Base-by-base conservation (phyloP, 2,113 vertebrate species). In the Zapus hudsonius region DNA sequence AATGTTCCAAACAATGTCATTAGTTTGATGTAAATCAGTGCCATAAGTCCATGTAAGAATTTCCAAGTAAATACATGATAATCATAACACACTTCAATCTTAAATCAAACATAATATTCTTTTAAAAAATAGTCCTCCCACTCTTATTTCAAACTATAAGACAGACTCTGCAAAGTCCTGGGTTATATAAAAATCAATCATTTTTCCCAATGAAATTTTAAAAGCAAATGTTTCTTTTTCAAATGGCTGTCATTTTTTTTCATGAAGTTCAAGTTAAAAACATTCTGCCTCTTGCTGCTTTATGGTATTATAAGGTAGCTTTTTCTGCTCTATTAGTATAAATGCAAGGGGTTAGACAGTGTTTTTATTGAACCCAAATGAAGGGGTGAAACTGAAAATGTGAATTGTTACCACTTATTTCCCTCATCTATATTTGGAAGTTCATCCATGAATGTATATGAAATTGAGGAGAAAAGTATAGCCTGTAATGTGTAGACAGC, bases 161-260 rank as follows among this genome's bases (percentile, higher is more conserved):
- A 63, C 47, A 87, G 27, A 33, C 44, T 82, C 90, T 92, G 82
- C 19, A 78, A 85, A 72, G 12, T 40, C 31, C 89, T 70, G 31
- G 19, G 61, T 81, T 76, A 89, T 85, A 90, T 31, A 74, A 89
- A n/a, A 91, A 25, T 87, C 27, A 84, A 81, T 87, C 5, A 52
- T 69, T 85, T 69, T 57, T 88, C 27, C 36, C 57, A 93, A 42
- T 73, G 36, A 78, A 1, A 85, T 66, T 89, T 86, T 40, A 82
- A 93, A 88, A 81, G 9, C 61, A 83, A 89, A 82, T 92, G 15
- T 40, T 82, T 92, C 7, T 78, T 61, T 27, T 94, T 61, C 29
- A 94, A 88, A 92, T 74, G 76, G 4, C 17, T 95, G 12, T 89
- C 63, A 83, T 40, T 84, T 27, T 87, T 94, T 94, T 69, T 17